A percentile compares a stretch with the other conserved stretches of the same genome.
These are phyloP conservation scores for Zaprionus africanus DNA, from an alignment of 1,140 invertebrate species.

Conservation along the genomic window DNA sequence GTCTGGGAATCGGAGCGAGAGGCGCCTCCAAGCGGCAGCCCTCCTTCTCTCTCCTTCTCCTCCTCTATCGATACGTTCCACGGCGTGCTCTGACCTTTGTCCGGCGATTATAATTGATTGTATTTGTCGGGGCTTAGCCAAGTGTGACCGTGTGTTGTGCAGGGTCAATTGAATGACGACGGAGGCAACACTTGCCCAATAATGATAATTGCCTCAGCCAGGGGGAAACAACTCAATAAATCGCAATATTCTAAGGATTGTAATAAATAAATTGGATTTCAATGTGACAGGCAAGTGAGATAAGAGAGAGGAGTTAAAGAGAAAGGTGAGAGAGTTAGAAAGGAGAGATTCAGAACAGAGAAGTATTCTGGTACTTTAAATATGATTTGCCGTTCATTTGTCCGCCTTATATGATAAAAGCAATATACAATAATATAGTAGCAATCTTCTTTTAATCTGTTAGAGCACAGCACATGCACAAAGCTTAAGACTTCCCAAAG, in stretches of 20 bases:
- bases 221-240: constrained; percentile 1
- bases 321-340: neutral
- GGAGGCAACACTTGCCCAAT: constrained; percentile 5
- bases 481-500: no score
- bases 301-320: neutral
- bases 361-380: neutral
- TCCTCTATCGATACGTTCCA: neutral
- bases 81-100: neutral
- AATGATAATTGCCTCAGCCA: constrained; percentile 23
- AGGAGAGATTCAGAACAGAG: neutral
- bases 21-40: constrained; percentile 7
- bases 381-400: no score
- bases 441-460: no score
- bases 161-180: constrained; percentile 41
- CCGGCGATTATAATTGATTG: constrained; percentile 41
- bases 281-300: neutral
- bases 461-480: no score
- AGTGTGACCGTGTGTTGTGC: constrained; percentile 9
- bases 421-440: no score
- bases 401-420: no score
- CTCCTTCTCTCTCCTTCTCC: neutral
- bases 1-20: constrained; percentile 10
- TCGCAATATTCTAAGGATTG: neutral
- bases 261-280: neutral
- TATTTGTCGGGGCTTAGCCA: constrained; percentile 24